A percentile compares a stretch with the other conserved stretches of the same genome.
These are phyloP conservation scores for Lasioglossum leucozonium DNA, from an alignment of 2,888 invertebrate species.

Conservation along the genomic window DNA sequence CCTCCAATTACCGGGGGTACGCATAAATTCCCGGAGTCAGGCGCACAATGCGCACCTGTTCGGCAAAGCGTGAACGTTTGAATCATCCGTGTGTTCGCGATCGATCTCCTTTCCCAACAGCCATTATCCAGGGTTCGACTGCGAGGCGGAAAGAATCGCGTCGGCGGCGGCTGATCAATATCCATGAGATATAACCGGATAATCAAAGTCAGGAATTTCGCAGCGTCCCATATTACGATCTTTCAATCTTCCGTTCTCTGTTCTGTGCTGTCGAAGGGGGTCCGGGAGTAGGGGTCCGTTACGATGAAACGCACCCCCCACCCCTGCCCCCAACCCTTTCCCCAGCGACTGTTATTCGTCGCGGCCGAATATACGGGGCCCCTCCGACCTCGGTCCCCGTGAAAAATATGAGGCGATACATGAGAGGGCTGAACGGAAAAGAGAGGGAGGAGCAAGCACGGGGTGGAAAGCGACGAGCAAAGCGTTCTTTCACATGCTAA, in stretches of 20 bases:
- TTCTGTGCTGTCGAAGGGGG: background rate
- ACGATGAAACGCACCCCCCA: constrained; percentile 20
- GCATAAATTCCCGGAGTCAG: background rate
- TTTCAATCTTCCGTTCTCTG: constrained; percentile 23
- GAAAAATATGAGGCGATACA: constrained; percentile 70
- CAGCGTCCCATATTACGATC: constrained; percentile 40
- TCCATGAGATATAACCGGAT: constrained; percentile 45
- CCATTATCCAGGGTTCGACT: constrained; percentile 8
- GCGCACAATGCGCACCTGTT: background rate
- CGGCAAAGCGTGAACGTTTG: constrained; percentile 19
- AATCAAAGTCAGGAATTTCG: constrained; percentile 55
- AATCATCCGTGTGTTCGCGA: constrained; percentile 7
- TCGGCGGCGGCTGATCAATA: constrained; percentile 39
- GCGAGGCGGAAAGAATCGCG: constrained; percentile 34
- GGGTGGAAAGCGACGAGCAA: constrained; percentile 78
- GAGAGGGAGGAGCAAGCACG: constrained; percentile 48
- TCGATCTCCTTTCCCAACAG: constrained; percentile 9
- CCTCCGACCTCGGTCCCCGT: constrained; percentile 52
- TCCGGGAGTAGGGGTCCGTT: background rate
- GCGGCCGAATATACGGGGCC: constrained; percentile 55
- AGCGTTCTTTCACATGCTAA: constrained; percentile 84
- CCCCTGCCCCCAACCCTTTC: background rate
- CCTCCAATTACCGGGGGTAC: background rate
- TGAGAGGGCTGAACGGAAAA: constrained; percentile 52
- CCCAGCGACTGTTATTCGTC: constrained; percentile 38